Base-by-base conservation (phyloP, 2,888 invertebrate species). In the Protophormia terraenovae region DNA sequence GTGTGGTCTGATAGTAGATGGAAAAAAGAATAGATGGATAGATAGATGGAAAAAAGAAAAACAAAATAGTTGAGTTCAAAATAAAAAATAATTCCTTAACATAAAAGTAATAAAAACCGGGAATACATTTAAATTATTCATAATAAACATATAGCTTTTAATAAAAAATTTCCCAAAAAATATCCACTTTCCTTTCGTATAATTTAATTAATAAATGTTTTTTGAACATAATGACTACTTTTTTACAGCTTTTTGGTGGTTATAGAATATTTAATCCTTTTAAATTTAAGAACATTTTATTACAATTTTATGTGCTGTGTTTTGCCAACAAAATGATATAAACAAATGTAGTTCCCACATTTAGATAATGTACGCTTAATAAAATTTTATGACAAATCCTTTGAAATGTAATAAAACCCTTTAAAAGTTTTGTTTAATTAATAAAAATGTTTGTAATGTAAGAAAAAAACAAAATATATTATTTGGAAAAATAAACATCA, bases 251-350 rank as follows among this genome's bases (percentile, higher is more conserved):
- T 55, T 66, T 66, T 27, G 38, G 2, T 50, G 22, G 24, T 55
- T 45, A 45, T 29, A 27, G 7, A 4, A 45, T 32, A 41, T 58
- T 58, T 64, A n/a, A 62, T 75, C 22, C 8, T 24, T 73, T 66
- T 41, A 6, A 45, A 55, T 55, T 19, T 50, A 0, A 29, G 5
- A 29, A 7, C 14, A 45, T 80, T 71, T 53, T 73, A 53, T 66
- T 29, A 66, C 45, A 66, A 58, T 66, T 80, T 80, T 72, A 80
- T 80, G 67, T 22, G 41, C 10, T 10, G 7, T 80, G 8, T 80
- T 80, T 73, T 72, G 80, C 58, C 64, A 80, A 80, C 72, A 80
- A 47, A 45, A 66, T 24, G 5, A 24, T 10, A 16, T 38, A 35
- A 38, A 64, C 8, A 50, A 32, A 50, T 50, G 22, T 14, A 47